Percentiles rank a stretch among this genome's conserved stretches.
Evolutionary conservation across 1,140 invertebrate species (phyloP).

Genomic region (Bombus sibiricus): DNA sequence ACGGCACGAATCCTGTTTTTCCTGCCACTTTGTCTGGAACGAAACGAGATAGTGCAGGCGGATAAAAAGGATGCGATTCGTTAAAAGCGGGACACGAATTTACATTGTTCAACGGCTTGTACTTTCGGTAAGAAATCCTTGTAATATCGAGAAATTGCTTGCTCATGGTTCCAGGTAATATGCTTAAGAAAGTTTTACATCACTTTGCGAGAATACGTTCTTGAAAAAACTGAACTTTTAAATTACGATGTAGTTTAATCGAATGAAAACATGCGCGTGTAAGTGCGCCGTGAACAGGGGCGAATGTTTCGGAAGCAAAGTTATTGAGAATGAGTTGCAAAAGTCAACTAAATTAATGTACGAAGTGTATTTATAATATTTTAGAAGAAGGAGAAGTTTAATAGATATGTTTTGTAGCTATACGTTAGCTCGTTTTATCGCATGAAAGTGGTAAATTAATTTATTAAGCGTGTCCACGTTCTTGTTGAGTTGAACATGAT

Average conservation of each 20-base stretch:
- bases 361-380: not conserved
- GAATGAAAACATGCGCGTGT: not conserved
- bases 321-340: not conserved
- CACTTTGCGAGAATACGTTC: not conserved
- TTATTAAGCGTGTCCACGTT: not conserved
- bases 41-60: not conserved
- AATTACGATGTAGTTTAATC: not conserved
- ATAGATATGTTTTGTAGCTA: not conserved
- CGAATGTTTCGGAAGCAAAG: not conserved
- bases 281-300: not conserved
- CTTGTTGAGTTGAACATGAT: not conserved
- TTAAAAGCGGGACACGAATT: slow-evolving; percentile 7
- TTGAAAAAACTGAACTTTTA: not conserved
- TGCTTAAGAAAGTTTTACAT: not conserved
- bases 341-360: not conserved
- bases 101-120: not conserved
- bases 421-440: not conserved
- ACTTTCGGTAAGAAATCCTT: not conserved
- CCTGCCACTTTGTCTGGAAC: slow-evolving; percentile 8
- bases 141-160: not conserved
- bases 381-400: not conserved
- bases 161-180: not conserved
- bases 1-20: slow-evolving; percentile 35
- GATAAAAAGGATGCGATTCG: slow-evolving; percentile 7
- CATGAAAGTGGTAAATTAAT: not conserved